Evolutionary conservation across 2,113 vertebrate genomes (phyloP), one percentile per base, ranked within the genome.

Genomic region (Phalacrocorax aristotelis): DNA sequence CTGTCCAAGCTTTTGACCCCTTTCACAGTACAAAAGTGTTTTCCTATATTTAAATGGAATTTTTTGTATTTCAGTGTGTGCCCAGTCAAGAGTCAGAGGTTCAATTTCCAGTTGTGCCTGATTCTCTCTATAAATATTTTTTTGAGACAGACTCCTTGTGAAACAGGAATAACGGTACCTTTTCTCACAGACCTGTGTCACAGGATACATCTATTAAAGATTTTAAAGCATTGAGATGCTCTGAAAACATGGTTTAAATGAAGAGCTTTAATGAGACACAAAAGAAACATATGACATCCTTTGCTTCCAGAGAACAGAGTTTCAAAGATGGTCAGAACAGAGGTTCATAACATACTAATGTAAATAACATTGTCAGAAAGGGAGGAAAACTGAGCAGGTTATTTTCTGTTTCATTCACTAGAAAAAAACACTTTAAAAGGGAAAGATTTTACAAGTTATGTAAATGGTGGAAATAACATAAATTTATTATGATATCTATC

Each of bases 371-470:
- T 48, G 16, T 15, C n/a, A 89, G 32, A 83, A 86, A 72, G 5
- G 23, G 1, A 11, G 34, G 15, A 65, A 70, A 27, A 4, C 7
- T 12, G 1, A 76, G 2, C 1, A 38, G 5, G 2, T 36, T 69
- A 42, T 58, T 77, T 0, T 0, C 10, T 55, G 4, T 4, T 81
- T 48, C 13, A 57, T 65, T 76, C 36, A 19, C 17, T 42, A 64
- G 34, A 6, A 64, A 64, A 42, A 83, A 60, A 40, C 4, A 12
- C 7, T 48, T 72, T 1, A 49, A 26, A 72, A 75, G 10, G 23
- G 4, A 64, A 74, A 74, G 40, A 17, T 7, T 22, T 40, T 34
- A 60, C 16, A 38, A 42, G 9, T 25, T 10, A 27, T 15, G 2
- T 10, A 83, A 49, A 40, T 9, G 4, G 7, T 64, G 10, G 14